Evolutionary conservation across 2,888 invertebrate genomes (phyloP).

Genomic region (Troides aeacus): DNA sequence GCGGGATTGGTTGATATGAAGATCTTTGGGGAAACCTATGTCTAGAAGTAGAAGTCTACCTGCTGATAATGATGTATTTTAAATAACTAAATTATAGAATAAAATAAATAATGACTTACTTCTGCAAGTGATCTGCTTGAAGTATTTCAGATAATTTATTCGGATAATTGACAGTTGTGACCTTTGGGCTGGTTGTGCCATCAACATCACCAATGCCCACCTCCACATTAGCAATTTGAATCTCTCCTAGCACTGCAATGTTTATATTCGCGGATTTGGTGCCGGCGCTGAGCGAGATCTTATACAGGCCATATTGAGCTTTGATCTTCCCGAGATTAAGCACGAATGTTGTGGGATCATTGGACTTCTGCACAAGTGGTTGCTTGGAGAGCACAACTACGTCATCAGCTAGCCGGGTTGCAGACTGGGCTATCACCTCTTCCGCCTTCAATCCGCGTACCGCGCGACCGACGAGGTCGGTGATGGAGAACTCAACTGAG

Average conservation of each 20-base stretch:
- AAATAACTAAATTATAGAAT: no score
- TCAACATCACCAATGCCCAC: conserved; percentile 95
- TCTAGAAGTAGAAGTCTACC: no score
- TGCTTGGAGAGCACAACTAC: conserved; percentile 86
- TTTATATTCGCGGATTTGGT: conserved; percentile 80
- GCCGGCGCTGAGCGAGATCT: conserved; percentile 87
- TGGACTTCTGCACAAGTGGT: conserved; percentile 73
- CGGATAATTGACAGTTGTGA: conserved; percentile 86
- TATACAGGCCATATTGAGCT: conserved; percentile 92
- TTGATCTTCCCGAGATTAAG: conserved; percentile 88
- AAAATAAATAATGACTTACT: conserved; percentile 59
- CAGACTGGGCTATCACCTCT: conserved; percentile 87
- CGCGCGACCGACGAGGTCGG: conserved; percentile 87
- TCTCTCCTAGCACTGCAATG: conserved; percentile 87
- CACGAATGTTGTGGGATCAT: conserved; percentile 84
- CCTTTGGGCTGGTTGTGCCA: conserved; percentile 89
- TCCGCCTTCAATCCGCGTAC: conserved; percentile 81
- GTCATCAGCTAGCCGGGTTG: conserved; percentile 85
- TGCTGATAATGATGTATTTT: no score
- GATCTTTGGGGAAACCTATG: no score
- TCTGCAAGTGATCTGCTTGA: conserved; percentile 94
- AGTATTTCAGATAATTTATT: conserved; percentile 84
- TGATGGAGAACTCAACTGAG: conserved; percentile 85
- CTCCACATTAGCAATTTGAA: conserved; percentile 88
- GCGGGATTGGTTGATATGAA: no score